A percentile compares a stretch with the other conserved stretches of the same genome.
These are phyloP conservation scores for Cyclopterus lumpus DNA, from an alignment of 2,797 vertebrate genomes.

Conservation along the genomic window DNA sequence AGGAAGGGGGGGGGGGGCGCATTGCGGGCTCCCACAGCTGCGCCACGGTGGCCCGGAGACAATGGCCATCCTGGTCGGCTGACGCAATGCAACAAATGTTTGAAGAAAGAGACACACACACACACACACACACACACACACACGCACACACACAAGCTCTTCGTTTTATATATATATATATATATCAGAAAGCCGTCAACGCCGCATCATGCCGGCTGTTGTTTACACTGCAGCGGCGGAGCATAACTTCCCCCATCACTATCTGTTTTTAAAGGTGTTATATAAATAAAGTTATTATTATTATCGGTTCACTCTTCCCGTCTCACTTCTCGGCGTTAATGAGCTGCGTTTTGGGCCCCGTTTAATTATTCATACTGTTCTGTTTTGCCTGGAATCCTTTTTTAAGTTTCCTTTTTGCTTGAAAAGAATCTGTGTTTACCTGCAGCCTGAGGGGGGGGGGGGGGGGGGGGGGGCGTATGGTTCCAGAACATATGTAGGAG, in stretches of 20 bases:
- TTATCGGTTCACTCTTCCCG: conserved; percentile 55
- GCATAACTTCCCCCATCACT: no score
- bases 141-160: conserved; percentile 36
- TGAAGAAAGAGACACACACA: conserved; percentile 26
- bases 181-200: conserved; percentile 20
- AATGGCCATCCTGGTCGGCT: conserved; percentile 60
- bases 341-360: conserved; percentile 62
- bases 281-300: no score
- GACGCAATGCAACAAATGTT: conserved; percentile 60
- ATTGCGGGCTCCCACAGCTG: conserved; percentile 48
- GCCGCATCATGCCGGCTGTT: conserved; percentile 6
- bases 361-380: conserved; percentile 75
- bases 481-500: conserved; percentile 11
- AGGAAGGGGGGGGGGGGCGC: neutral
- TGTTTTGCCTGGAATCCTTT: conserved; percentile 43
- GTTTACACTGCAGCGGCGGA: conserved; percentile 37
- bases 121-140: no score
- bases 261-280: no score
- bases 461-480: conserved; percentile 30
- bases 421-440: conserved; percentile 48
- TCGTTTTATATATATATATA: conserved; percentile 25
- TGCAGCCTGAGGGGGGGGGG: conserved; percentile 23
- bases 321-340: conserved; percentile 66
- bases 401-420: conserved; percentile 13
- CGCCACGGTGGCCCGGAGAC: conserved; percentile 52